phyloP scores from a whole-genome alignment of 2,888 invertebrate genomes.

The Clanis bilineata region DNA sequence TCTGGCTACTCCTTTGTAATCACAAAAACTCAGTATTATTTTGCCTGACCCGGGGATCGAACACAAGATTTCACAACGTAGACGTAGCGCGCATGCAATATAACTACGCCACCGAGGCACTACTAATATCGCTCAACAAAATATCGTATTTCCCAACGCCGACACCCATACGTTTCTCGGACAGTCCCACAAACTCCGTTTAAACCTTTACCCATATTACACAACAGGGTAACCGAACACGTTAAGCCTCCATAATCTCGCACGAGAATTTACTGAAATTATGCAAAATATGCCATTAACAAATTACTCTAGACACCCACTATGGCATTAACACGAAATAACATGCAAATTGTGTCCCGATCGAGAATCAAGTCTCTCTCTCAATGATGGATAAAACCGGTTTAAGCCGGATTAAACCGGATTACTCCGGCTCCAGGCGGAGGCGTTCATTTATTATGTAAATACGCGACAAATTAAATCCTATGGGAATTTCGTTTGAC shows the following conservation, averaged over 20 bases:
- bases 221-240: constrained; percentile 13
- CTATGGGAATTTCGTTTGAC: constrained; percentile 77
- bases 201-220: constrained; percentile 11
- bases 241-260: constrained; percentile 8
- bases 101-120: too few relatives aligned
- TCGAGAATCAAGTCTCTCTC: constrained; percentile 78
- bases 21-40: too few relatives aligned
- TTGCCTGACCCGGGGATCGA: too few relatives aligned
- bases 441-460: constrained; percentile 81
- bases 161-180: neutral
- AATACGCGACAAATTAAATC: constrained; percentile 82
- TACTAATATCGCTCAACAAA: neutral
- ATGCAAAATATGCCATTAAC: constrained; percentile 50
- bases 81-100: neutral
- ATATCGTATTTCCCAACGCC: neutral
- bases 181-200: neutral
- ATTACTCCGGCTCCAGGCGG: constrained; percentile 62
- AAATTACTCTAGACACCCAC: constrained; percentile 61
- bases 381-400: constrained; percentile 78
- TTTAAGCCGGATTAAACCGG: constrained; percentile 66
- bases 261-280: constrained; percentile 25
- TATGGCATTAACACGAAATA: constrained; percentile 69
- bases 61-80: too few relatives aligned
- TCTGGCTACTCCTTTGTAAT: too few relatives aligned
- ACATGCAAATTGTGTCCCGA: constrained; percentile 75